phyloP scores from a whole-genome alignment of 2,888 invertebrate genomes.

The Microctonus aethiopoides region DNA sequence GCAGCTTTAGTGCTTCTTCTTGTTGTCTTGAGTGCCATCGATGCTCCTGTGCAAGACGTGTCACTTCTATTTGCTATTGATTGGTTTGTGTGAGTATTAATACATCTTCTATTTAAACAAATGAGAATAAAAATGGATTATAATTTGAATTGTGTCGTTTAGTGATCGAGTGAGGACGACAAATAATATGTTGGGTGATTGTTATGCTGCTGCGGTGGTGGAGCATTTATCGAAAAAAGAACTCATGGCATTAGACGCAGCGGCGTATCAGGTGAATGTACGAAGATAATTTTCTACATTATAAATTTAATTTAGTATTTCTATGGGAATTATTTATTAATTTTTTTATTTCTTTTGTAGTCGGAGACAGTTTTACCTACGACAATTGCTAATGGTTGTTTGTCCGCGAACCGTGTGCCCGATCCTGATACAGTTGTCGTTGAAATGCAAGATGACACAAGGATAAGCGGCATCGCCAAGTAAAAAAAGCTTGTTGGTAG shows the following conservation, averaged over 20 bases:
- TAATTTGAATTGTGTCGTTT: conserved; percentile 43
- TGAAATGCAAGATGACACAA: conserved; percentile 64
- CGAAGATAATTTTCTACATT: conserved; percentile 28
- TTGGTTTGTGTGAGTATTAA: conserved; percentile 85
- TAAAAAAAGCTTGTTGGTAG: conserved; percentile 66
- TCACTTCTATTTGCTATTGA: conserved; percentile 87
- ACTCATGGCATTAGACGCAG: conserved; percentile 80
- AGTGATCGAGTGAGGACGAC: conserved; percentile 89
- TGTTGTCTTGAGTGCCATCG: conserved; percentile 84
- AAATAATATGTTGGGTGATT: conserved; percentile 89
- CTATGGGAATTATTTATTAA: background rate
- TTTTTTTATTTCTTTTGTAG: conserved; percentile 42
- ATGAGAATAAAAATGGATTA: background rate
- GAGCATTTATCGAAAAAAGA: conserved; percentile 86
- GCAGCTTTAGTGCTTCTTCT: conserved; percentile 85
- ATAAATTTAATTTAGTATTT: background rate
- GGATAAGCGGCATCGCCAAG: conserved; percentile 65
- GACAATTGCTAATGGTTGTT: conserved; percentile 63
- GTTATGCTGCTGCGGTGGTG: conserved; percentile 87
- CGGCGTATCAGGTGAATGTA: conserved; percentile 70
- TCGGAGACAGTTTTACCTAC: conserved; percentile 63
- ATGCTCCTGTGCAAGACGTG: conserved; percentile 84
- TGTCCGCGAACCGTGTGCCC: conserved; percentile 64
- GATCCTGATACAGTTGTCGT: conserved; percentile 65
- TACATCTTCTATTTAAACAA: background rate